Evolutionary conservation across 2,888 invertebrate genomes (phyloP), one percentile per base, ranked within the genome.

Genomic region (Cosmorhoe ocellata): DNA sequence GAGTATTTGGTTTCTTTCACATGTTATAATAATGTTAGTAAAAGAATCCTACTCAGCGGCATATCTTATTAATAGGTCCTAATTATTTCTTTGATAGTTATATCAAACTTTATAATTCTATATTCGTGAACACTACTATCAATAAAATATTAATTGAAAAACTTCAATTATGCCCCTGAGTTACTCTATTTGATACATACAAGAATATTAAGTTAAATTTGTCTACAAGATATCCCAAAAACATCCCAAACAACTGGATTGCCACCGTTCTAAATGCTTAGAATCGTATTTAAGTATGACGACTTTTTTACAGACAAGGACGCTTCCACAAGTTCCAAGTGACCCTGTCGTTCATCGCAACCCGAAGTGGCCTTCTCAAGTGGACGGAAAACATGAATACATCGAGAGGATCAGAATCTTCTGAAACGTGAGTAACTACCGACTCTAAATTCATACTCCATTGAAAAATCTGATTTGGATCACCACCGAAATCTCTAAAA

Each of bases 331-430:
- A 96, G 91, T 97, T 97, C 80, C 95, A 94, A 65, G 94, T 96
- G 56, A 94, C 94, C 38, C 91, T 95, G 60, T 95, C 96, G 5
- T 98, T 97, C 90, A 95, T 98, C 66, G 97, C 97, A 0, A 98
- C 98, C 0, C 92, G 97, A 65, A 97, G 97, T 73, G 98, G 98
- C 30, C 91, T 98, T 0, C 91, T 97, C 33, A 93, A 96, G 67
- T 97, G 97, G 97, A 95, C 95, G 26, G 96, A 97, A 75, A 94
- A 95, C 69, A 64, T 69, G 49, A 90, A 89, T 69, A 84, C 67
- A 30, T 71, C 87, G 3, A 75, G 85, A 47, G 74, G 71, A 37
- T 86, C 92, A 0, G 92, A 93, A 63, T 85, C 92, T 3, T 89
- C 92, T 40, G 94, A 95, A 79, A 93, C 94, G 95, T 96, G 91